These are phyloP conservation scores for Rhodeus uyekii DNA, from an alignment of 2,797 vertebrate species.

Conservation along the genomic window DNA sequence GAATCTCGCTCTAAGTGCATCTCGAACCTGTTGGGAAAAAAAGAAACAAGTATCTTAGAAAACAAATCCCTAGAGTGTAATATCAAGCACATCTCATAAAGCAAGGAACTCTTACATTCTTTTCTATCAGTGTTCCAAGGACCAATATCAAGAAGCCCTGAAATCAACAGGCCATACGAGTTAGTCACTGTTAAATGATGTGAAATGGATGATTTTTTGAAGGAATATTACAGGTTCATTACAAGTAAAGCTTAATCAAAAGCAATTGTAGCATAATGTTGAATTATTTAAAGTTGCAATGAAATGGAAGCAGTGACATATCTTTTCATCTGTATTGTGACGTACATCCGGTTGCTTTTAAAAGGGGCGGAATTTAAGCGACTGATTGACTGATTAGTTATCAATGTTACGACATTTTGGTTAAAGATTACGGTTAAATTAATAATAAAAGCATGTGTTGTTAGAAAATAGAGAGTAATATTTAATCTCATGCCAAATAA, in stretches of 20 bases:
- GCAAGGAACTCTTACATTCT: neutral
- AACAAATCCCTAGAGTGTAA: neutral
- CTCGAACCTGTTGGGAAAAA: constrained; percentile 72
- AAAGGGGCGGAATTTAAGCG: too few species aligned
- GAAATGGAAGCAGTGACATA: too few species aligned
- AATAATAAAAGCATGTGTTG: too few species aligned
- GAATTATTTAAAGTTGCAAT: neutral
- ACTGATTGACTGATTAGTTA: too few species aligned
- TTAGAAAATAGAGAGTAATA: too few species aligned
- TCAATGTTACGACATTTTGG: too few species aligned
- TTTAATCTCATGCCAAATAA: too few species aligned
- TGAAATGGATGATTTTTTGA: neutral
- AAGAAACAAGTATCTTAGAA: neutral
- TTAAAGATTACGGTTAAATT: too few species aligned
- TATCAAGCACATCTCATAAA: neutral
- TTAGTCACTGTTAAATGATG: neutral
- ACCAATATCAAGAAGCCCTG: constrained; percentile 65
- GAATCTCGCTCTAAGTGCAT: constrained; percentile 76
- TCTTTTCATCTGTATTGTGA: neutral
- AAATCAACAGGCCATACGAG: neutral
- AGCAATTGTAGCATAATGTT: neutral
- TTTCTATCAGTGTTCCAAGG: constrained; percentile 40
- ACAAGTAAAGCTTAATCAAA: too few species aligned
- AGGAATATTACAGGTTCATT: neutral
- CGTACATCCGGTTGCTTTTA: too few species aligned